These are phyloP conservation scores for Zaprionus vittiger DNA, from an alignment of 1,140 invertebrate species.

Conservation along the genomic window DNA sequence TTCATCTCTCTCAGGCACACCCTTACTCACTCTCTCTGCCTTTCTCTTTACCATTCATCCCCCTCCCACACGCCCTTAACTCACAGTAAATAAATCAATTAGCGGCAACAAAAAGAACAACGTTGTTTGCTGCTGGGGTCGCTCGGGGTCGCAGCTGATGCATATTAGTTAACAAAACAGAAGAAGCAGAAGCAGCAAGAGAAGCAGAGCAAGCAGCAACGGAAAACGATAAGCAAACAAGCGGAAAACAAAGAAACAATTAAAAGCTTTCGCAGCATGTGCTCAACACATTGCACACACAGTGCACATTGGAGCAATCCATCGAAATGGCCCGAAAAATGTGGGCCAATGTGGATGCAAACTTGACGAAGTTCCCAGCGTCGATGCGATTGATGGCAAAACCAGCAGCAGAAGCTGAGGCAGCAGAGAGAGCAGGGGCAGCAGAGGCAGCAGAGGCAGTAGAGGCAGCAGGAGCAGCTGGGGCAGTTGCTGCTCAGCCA, in stretches of 20 bases:
- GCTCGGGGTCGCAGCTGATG: conserved; percentile 65
- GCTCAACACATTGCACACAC: conserved; percentile 63
- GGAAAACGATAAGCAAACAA: conserved; percentile 23
- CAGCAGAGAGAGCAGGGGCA: conserved; percentile 13
- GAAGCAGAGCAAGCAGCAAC: neutral
- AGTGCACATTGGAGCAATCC: neutral
- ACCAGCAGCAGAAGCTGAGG: conserved; percentile 33
- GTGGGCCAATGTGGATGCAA: conserved; percentile 30
- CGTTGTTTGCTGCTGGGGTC: conserved; percentile 14
- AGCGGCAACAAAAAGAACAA: conserved; percentile 61
- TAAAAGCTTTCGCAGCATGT: conserved; percentile 72
- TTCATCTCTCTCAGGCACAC: neutral
- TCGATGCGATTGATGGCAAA: conserved; percentile 45
- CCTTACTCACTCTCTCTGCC: neutral
- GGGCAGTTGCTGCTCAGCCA: conserved; percentile 57
- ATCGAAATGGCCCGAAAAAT: conserved; percentile 7
- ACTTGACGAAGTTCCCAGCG: conserved; percentile 37
- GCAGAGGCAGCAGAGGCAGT: conserved; percentile 42
- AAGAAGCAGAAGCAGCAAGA: neutral
- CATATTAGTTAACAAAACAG: conserved; percentile 70
- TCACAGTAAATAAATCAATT: conserved; percentile 79
- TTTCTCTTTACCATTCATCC: neutral
- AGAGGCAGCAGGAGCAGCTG: conserved; percentile 39
- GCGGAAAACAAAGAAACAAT: conserved; percentile 41
- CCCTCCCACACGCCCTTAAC: conserved; percentile 14